Evolutionary conservation across 2,113 vertebrate species (phyloP).

Genomic region (Sander vitreus): DNA sequence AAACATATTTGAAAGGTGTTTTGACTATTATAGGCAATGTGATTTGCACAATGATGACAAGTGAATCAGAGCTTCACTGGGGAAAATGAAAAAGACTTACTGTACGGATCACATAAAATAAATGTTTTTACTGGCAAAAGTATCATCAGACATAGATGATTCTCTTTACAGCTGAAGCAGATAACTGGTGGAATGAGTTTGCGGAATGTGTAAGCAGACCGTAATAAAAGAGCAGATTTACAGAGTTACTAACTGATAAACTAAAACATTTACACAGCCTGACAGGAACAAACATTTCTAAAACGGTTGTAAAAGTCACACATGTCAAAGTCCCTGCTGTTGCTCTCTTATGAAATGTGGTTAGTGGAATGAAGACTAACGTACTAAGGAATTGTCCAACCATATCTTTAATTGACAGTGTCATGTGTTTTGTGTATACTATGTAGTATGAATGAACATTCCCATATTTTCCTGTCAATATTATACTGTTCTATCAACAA

Average conservation of each 20-base stretch:
- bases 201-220: background rate
- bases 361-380: background rate
- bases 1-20: background rate
- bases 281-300: constrained; percentile 1
- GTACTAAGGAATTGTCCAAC: background rate
- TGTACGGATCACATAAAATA: constrained; percentile 5
- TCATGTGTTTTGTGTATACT: no score
- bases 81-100: constrained; percentile 11
- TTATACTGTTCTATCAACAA: no score
- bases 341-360: background rate
- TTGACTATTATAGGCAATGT: background rate
- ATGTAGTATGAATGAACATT: background rate
- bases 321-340: background rate
- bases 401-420: background rate
- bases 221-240: constrained; percentile 16
- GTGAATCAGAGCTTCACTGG: constrained; percentile 2
- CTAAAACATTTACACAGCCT: background rate
- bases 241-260: background rate
- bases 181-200: background rate
- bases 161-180: background rate
- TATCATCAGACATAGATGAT: background rate
- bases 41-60: background rate
- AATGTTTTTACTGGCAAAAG: constrained; percentile 3
- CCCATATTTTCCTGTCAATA: no score
- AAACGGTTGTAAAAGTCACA: background rate